Conservation (phyloP, 2,797 vertebrate genomes). For the Crocidura indochinensis region DNA sequence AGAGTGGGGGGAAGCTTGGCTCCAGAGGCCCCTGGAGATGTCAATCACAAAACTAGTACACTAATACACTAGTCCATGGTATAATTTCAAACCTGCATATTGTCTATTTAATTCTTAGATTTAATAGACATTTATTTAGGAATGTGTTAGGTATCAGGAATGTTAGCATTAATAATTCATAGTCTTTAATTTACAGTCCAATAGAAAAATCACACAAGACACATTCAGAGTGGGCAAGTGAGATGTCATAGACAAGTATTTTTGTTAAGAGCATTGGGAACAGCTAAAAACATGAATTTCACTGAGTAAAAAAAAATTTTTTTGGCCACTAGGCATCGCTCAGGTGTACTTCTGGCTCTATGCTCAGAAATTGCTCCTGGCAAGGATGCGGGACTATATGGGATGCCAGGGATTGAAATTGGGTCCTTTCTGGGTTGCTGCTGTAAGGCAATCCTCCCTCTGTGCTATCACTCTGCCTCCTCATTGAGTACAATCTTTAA, state of each 20-base stretch:
- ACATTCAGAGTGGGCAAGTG: not conserved
- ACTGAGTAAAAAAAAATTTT: not conserved
- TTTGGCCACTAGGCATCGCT: too few species aligned
- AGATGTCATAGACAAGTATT: not conserved
- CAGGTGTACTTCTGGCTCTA: too few species aligned
- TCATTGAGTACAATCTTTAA: not conserved
- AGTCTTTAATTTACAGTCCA: not conserved
- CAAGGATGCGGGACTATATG: too few species aligned
- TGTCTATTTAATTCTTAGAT: constrained; percentile 25
- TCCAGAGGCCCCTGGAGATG: too few species aligned
- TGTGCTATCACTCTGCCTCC: too few species aligned
- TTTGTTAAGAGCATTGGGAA: not conserved
- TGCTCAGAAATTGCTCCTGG: too few species aligned
- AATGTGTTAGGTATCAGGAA: not conserved
- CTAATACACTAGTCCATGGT: not conserved
- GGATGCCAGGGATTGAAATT: too few species aligned
- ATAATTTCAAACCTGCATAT: not conserved
- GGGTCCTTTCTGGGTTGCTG: too few species aligned
- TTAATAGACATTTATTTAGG: constrained; percentile 22
- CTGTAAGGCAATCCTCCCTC: too few species aligned
- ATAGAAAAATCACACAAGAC: not conserved
- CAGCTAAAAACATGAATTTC: too few species aligned
- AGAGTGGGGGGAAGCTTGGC: too few species aligned
- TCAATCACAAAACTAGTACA: too few species aligned
- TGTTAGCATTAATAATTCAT: not conserved